Evolutionary conservation across 53 echinoderm and acorn worm species (phyloP).

Genomic region (Mesocentrotus franciscanus): DNA sequence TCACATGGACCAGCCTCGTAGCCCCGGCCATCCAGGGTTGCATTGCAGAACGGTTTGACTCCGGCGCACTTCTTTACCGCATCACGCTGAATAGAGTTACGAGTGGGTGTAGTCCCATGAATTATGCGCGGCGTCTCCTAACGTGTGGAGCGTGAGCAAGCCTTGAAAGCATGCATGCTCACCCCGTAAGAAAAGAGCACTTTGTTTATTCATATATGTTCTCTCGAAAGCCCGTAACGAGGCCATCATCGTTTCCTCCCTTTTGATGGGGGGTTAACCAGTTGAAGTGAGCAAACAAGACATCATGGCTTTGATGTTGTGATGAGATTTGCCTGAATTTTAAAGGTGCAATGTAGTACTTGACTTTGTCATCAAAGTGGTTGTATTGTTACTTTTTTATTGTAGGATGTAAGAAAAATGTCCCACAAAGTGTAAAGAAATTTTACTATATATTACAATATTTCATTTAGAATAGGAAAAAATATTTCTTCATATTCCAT

Average conservation of each 20-base stretch:
- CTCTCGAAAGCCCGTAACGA: not conserved
- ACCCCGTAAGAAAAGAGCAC: not conserved
- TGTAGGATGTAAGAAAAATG: too few species aligned
- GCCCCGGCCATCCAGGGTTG: not conserved
- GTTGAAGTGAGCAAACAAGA: not conserved
- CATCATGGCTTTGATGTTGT: not conserved
- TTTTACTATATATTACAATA: too few species aligned
- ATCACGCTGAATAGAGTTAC: constrained; percentile 37
- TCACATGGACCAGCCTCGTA: not conserved
- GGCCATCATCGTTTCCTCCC: not conserved
- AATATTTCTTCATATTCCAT: too few species aligned
- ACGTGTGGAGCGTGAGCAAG: not conserved
- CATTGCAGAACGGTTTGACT: constrained; percentile 2
- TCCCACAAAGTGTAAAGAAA: too few species aligned
- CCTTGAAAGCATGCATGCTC: not conserved
- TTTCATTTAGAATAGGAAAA: too few species aligned
- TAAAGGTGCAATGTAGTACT: not conserved
- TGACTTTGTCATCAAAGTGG: not conserved
- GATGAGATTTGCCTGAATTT: constrained; percentile 1
- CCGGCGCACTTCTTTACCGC: constrained; percentile 28
- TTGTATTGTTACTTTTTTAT: too few species aligned
- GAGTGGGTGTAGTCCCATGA: constrained; percentile 61
- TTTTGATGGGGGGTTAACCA: not conserved
- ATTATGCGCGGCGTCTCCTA: constrained; percentile 22
- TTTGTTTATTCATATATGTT: constrained; percentile 47